Evolutionary conservation across 1,140 invertebrate genomes (phyloP).

Genomic region (Panulirus ornatus): DNA sequence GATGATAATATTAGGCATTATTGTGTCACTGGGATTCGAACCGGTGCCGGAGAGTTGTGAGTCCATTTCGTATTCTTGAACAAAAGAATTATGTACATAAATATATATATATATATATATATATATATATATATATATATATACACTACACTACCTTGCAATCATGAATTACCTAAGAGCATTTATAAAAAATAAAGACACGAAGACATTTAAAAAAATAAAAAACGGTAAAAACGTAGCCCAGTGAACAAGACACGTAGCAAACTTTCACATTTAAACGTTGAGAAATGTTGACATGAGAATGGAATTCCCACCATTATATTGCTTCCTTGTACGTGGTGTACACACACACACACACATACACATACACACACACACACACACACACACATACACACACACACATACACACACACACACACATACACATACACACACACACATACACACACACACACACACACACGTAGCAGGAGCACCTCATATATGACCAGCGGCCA

Average conservation of each 20-base stretch:
- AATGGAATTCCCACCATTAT: neutral
- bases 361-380: neutral
- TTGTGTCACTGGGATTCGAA: no score
- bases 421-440: slow-evolving; percentile 42
- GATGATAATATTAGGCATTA: no score
- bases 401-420: slow-evolving; percentile 37
- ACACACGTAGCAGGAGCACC: neutral
- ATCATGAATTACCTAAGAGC: no score
- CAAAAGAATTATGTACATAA: no score
- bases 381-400: slow-evolving; percentile 30
- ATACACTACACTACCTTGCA: no score
- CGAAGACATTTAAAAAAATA: neutral
- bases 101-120: no score
- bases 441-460: slow-evolving; percentile 24
- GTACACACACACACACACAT: neutral
- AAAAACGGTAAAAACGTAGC: no score
- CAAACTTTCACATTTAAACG: neutral
- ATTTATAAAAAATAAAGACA: neutral
- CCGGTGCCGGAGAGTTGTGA: no score
- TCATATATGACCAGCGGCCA: neutral
- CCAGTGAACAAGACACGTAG: neutral
- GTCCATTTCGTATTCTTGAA: no score
- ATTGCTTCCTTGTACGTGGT: neutral
- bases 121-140: no score
- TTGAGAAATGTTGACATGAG: neutral